A percentile compares a stretch with the other conserved stretches of the same genome.
These are phyloP conservation scores for Brachionus sp. DNA, from an alignment of 1,140 invertebrate genomes.

Conservation along the genomic window DNA sequence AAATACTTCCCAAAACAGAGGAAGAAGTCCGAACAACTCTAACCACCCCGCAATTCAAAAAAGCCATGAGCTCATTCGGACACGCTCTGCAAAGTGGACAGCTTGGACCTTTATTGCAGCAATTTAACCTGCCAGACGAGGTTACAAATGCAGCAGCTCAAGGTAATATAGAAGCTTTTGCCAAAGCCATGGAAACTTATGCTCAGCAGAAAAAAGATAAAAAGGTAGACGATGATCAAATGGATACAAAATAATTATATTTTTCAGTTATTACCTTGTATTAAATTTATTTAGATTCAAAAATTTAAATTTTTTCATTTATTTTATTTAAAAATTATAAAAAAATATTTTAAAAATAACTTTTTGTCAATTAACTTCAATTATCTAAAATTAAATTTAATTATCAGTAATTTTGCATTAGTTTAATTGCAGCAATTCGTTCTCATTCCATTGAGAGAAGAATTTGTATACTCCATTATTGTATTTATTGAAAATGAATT, in stretches of 20 bases:
- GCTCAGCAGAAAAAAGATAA: slow-evolving; percentile 30
- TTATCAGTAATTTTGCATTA: background rate
- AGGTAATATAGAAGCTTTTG: slow-evolving; percentile 9
- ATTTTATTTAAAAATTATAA: background rate
- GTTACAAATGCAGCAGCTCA: background rate
- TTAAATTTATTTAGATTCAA: background rate
- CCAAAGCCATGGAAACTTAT: slow-evolving; percentile 42
- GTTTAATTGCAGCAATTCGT: background rate
- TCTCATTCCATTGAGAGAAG: background rate
- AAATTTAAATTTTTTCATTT: background rate
- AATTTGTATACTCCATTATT: background rate
- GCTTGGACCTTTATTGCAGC: slow-evolving; percentile 29
- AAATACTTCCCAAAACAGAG: slow-evolving; percentile 36
- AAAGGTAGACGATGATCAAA: slow-evolving; percentile 19
- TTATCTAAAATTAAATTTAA: no score
- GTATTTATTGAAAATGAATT: background rate
- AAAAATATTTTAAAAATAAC: no score
- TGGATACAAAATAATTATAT: slow-evolving; percentile 43
- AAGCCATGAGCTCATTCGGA: slow-evolving; percentile 25
- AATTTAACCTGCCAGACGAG: slow-evolving; percentile 18
- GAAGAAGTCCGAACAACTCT: slow-evolving; percentile 21
- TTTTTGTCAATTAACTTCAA: no score
- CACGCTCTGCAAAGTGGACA: slow-evolving; percentile 35
- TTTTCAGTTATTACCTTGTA: background rate
- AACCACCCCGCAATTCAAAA: slow-evolving; percentile 39